Base-by-base conservation (phyloP, 2,888 invertebrate species). In the Nasonovia ribisnigri region DNA sequence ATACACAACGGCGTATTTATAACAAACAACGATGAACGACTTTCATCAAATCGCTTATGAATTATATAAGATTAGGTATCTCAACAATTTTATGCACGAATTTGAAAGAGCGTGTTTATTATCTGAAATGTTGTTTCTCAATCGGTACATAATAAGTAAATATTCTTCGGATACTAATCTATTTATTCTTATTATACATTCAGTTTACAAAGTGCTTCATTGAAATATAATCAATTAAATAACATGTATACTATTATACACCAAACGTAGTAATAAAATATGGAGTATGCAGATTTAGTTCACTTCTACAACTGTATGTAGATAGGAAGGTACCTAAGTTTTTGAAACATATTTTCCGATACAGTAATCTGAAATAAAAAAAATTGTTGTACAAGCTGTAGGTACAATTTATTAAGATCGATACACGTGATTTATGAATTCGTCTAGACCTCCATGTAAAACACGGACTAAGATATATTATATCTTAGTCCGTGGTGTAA, bases 21-120 rank as follows among this genome's bases (percentile, higher is more conserved):
- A 57, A 91, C 46, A 57, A 43, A 88, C 43, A 3, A 54, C 54
- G 46, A 60, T 57, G 57, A 26, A 91, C 46, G 91, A 86, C 84
- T 91, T 91, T 86, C 91, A 86, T 91, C n/a, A 46, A 86, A 57
- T 91, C 57, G 86, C 60, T 57, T 46, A 86, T 77, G 36, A 86
- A 57, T 91, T 91, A 86, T 60, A 57, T 86, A 57, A 91, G n/a
- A 86, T 46, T 46, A 11, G 46, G 46, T 46, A 84, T 42, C 42
- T 84, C 42, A 10, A 51, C 26, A 26, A 91, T 91, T 91, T 51
- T 51, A 57, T 86, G 57, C 91, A 86, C 54, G 84, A 91, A 91
- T 91, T 91, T 91, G 0, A 60, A 60, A 54, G 11, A 84, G 29
- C n/a, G 46, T 29, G 77, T 43, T n/a, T n/a, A 10, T 43, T 46